phyloP scores from a whole-genome alignment of 2,797 vertebrate genomes.

The Myripristis jacobus region DNA sequence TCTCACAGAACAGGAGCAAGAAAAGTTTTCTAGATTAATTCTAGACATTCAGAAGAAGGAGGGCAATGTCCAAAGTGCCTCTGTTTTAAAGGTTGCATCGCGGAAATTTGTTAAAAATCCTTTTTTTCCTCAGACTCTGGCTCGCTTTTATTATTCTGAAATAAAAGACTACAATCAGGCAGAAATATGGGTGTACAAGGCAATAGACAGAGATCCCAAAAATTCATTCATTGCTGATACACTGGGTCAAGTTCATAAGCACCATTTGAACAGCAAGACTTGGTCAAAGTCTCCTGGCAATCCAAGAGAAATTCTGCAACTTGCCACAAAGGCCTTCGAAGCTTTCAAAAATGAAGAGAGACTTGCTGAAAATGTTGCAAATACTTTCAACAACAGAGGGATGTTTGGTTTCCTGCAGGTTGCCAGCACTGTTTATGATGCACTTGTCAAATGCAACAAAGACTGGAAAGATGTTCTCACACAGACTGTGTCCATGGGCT shows the following conservation, averaged over 20 bases:
- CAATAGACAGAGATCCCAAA: background rate
- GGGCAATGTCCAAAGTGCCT: accelerated
- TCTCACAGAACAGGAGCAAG: accelerated
- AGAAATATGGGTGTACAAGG: constrained; percentile 14
- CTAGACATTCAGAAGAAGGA: constrained; percentile 14
- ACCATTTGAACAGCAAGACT: background rate
- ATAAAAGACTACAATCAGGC: background rate
- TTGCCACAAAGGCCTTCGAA: background rate
- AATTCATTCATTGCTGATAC: constrained; percentile 54
- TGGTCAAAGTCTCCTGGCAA: accelerated
- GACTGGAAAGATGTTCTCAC: background rate
- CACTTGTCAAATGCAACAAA: background rate
- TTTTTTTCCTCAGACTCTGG: constrained; percentile 43
- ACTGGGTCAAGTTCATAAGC: constrained; percentile 58
- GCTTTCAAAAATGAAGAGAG: constrained; percentile 42
- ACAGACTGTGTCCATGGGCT: too few species aligned
- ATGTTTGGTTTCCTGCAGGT: constrained; percentile 43
- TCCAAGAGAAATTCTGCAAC: background rate
- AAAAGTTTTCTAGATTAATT: constrained; percentile 42
- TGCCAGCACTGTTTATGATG: constrained; percentile 16
- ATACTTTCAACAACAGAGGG: constrained; percentile 18
- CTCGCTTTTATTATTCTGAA: constrained; percentile 34
- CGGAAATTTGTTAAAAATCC: accelerated
- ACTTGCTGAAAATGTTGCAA: constrained; percentile 35
- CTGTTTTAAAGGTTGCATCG: constrained; percentile 13